Conservation (phyloP, 1,140 invertebrate species). For the Ceratosolen fusciceps region DNA sequence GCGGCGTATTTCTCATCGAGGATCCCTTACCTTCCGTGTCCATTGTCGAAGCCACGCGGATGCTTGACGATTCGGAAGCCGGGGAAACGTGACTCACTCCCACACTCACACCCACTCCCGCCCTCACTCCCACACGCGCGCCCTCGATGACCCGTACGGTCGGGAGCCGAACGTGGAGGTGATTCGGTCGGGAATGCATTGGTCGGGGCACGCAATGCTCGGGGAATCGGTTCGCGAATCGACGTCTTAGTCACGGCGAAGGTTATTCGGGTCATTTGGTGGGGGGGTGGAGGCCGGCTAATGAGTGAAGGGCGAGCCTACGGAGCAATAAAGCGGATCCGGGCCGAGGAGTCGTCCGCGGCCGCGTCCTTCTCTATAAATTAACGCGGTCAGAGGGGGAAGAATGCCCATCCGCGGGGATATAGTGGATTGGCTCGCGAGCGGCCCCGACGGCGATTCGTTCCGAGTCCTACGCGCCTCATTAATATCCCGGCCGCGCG, state of each 20-base stretch:
- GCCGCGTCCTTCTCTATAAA: slow-evolving; percentile 46
- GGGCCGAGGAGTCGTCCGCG: neutral
- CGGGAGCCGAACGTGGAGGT: too few relatives aligned
- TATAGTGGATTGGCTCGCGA: slow-evolving; percentile 54
- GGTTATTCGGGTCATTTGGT: neutral
- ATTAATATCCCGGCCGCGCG: slow-evolving; percentile 56
- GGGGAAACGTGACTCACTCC: slow-evolving; percentile 13
- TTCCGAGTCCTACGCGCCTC: slow-evolving; percentile 54
- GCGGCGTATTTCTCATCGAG: neutral
- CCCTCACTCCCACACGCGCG: neutral
- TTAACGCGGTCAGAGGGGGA: slow-evolving; percentile 35
- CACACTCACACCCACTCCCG: too few relatives aligned
- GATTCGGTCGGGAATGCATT: too few relatives aligned
- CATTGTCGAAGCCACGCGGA: neutral
- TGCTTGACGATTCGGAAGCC: slow-evolving; percentile 8
- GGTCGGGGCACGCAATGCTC: too few relatives aligned
- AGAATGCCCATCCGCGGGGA: slow-evolving; percentile 40
- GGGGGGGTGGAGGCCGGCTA: neutral
- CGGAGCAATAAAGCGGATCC: slow-evolving; percentile 34
- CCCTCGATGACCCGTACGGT: too few relatives aligned
- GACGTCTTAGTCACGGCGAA: too few relatives aligned
- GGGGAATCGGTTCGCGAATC: too few relatives aligned
- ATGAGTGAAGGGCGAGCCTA: slow-evolving; percentile 2
- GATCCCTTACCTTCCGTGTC: neutral
- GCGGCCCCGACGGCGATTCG: slow-evolving; percentile 52